phyloP scores from a whole-genome alignment of 2,113 vertebrate genomes.

The Merops nubicus region DNA sequence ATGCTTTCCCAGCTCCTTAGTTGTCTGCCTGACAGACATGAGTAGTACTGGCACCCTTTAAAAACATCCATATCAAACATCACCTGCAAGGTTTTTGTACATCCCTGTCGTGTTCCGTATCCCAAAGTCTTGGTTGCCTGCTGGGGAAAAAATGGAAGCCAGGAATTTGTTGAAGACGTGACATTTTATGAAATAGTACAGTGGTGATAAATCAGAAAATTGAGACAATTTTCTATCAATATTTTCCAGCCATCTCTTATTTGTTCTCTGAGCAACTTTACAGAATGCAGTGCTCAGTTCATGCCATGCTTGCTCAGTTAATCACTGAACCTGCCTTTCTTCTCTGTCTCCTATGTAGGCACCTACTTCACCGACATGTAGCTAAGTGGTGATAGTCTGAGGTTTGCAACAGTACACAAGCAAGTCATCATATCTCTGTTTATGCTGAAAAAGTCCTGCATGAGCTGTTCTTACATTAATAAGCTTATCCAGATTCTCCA shows the following conservation, averaged over 20 bases:
- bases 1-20: not conserved
- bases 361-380: not conserved
- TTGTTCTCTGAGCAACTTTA: not conserved
- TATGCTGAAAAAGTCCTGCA: not conserved
- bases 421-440: not conserved
- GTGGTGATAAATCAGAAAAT: not conserved
- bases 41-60: not conserved
- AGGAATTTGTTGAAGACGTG: not conserved
- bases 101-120: not conserved
- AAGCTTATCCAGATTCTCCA: conserved; percentile 6
- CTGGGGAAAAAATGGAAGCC: not conserved
- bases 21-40: not conserved
- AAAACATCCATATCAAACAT: not conserved
- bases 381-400: not conserved
- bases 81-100: not conserved
- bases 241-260: conserved; percentile 2
- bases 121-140: not conserved
- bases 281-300: not conserved
- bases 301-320: not conserved
- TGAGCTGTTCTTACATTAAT: conserved; percentile 35
- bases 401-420: not conserved
- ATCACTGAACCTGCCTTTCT: not conserved
- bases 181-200: not conserved
- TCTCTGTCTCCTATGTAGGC: not conserved
- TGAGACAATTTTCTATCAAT: not conserved